Base-by-base conservation (phyloP, 2,113 vertebrate genomes). In the Bettongia penicillata region DNA sequence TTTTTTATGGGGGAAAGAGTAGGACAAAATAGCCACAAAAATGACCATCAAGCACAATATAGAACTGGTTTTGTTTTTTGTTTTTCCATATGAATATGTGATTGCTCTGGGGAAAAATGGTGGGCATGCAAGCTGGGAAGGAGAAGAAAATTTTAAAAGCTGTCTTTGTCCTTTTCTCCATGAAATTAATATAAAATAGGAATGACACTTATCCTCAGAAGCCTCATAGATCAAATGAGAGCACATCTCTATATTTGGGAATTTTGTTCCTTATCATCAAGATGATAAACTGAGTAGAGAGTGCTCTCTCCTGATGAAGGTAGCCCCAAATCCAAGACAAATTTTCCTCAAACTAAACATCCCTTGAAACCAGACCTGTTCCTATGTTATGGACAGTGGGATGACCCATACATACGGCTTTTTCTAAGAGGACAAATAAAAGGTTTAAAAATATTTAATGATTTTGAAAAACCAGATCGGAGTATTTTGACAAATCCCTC, bases 31-130 rank as follows among this genome's bases (percentile, higher is more conserved):
- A 37, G 61, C 93, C 96, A 77, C 90, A 91, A 28, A 96, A 93
- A 94, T 93, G 95, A 94, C 97, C 90, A 97, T 68, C 48, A 96
- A 90, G 48, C 96, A 11, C 94, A 95, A 91, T 95, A 95, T 97
- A 28, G 0, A 94, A 91, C 95, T 14, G 0, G 22, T 95, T 93
- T 48, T 48, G 48, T 48, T 48, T 48, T 48, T 51, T 51, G 89
- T 93, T 97, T 98, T 98, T 97, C 96, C 91, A 96, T 97, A 90
- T 51, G 93, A 93, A 95, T 95, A 48, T 97, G 61, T 77, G 94
- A 95, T 97, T 95, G 89, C 49, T 95, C 57, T 9, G 26, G 61
- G 28, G 51, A 28, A 89, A 96, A 91, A 37, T 37, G 12, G 31
- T 96, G 91, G 97, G 47, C 77, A 93, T 1, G 5, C 94, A 84